Conservation (phyloP, 2,888 invertebrate genomes). For the Capitulum mitella region DNA sequence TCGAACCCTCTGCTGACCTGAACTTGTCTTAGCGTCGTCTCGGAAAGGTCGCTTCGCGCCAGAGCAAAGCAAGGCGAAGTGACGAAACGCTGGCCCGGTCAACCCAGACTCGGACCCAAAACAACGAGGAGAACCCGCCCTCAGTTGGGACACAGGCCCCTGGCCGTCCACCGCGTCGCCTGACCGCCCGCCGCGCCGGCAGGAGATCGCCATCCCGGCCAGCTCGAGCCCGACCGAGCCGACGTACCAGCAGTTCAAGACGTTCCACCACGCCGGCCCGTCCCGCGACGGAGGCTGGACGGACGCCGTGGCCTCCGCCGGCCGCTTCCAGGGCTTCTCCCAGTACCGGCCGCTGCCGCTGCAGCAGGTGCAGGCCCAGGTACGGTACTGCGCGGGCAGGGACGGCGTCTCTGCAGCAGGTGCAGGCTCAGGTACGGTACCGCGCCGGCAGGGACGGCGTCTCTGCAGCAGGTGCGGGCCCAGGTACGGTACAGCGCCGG, state of each 20-base stretch:
- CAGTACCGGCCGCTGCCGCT: slow-evolving; percentile 33
- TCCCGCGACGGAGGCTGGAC: slow-evolving; percentile 21
- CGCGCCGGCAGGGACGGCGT: slow-evolving; percentile 25
- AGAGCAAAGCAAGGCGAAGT: no score
- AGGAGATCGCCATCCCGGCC: slow-evolving; percentile 31
- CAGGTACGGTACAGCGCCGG: no score
- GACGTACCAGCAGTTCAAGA: slow-evolving; percentile 29
- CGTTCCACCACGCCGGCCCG: slow-evolving; percentile 31
- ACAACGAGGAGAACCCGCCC: no score
- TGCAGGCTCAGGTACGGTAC: slow-evolving; percentile 29
- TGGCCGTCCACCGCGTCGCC: not conserved
- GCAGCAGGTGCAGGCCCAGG: slow-evolving; percentile 32
- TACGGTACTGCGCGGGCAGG: slow-evolving; percentile 29
- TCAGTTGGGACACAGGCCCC: no score
- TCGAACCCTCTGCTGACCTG: no score
- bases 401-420: no score
- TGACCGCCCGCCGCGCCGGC: not conserved
- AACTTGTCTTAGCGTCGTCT: no score
- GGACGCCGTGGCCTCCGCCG: slow-evolving; percentile 26
- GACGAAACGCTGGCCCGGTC: no score
- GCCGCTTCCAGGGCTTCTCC: slow-evolving; percentile 26
- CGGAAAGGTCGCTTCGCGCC: no score
- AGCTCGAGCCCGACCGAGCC: slow-evolving; percentile 1
- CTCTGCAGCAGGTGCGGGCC: no score
- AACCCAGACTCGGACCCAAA: no score